Base-by-base conservation (phyloP, 2,888 invertebrate species). In the Tubiluchus corallicola region DNA sequence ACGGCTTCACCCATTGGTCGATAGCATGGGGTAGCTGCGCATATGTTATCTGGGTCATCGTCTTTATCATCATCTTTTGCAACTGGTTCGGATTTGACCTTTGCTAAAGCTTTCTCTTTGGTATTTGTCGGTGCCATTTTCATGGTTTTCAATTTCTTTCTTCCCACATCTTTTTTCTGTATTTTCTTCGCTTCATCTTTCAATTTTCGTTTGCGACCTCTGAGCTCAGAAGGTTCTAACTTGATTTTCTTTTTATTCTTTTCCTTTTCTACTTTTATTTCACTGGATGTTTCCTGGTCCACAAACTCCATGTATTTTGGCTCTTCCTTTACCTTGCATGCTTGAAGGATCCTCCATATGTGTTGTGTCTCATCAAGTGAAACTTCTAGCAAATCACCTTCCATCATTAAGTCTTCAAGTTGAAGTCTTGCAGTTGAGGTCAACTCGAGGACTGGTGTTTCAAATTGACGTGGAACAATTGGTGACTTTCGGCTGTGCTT, bases 321-420 rank as follows among this genome's bases (percentile, higher is more conserved):
- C 29, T 38, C 13, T 29, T 13, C 3, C 37, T 4, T 2, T n/a
- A 72, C 71, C 50, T 73, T 70, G 17, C 75, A 71, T 29, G 75
- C 73, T 59, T 75, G 74, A 17, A 79, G 63, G 38, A 82, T 71
- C 48, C 76, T 72, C 80, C 81, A 82, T 48, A 90, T 71, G 51
- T 79, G 77, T 46, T 73, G 71, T 9, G 82, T 82, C 67, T 90
- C 88, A 55, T 88, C 85, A 5, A 88, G 64, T 71, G 53, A 83
- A 21, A 71, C 82, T 70, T 92, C 90, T 3, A 92, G 67, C 44
- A 90, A 65, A 60, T 88, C 88, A 0, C 87, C 90, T 61, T 90
- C 88, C 70, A 87, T 75, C 75, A 90, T 77, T 39, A 90, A 68
- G 47, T 83, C 81, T 54, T 84, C 82, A 5, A 90, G 57, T 49